phyloP scores from a whole-genome alignment of 1,140 invertebrate species.

The Goniozus legneri region DNA sequence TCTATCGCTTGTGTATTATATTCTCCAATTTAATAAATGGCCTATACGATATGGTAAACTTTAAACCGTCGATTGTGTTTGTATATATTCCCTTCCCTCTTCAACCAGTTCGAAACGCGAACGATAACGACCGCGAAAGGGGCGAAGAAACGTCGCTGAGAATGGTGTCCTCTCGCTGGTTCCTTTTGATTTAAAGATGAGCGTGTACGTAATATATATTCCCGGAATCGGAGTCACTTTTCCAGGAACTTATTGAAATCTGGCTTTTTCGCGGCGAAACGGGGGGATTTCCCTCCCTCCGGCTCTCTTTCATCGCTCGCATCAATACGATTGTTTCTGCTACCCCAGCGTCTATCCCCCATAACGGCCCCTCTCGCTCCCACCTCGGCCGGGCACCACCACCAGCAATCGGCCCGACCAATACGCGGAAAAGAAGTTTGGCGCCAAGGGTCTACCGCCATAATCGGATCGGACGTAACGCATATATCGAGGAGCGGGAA shows the following conservation, averaged over 20 bases:
- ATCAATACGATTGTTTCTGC: not conserved
- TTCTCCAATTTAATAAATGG: conserved; percentile 55
- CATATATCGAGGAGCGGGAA: not conserved
- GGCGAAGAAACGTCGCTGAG: no score
- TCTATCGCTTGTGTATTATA: conserved; percentile 55
- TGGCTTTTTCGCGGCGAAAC: no score
- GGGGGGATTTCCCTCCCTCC: not conserved
- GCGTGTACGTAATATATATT: not conserved
- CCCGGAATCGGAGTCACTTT: not conserved
- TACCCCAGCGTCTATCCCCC: not conserved
- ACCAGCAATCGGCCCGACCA: no score
- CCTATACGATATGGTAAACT: conserved; percentile 45
- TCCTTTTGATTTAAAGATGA: not conserved
- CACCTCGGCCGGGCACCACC: not conserved
- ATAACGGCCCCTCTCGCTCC: not conserved
- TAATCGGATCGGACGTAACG: no score
- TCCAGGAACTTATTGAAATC: not conserved
- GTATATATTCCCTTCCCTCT: conserved; percentile 10
- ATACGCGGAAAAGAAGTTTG: not conserved
- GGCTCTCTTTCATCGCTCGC: not conserved
- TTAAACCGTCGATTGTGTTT: not conserved
- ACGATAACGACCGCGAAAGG: no score
- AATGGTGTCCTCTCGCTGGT: not conserved
- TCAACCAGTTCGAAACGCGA: not conserved
- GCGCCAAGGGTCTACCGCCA: not conserved